Percentiles rank a stretch among this genome's conserved stretches.
Conservation (phyloP, 2,888 invertebrate species). For the Zelleria hepariella region DNA sequence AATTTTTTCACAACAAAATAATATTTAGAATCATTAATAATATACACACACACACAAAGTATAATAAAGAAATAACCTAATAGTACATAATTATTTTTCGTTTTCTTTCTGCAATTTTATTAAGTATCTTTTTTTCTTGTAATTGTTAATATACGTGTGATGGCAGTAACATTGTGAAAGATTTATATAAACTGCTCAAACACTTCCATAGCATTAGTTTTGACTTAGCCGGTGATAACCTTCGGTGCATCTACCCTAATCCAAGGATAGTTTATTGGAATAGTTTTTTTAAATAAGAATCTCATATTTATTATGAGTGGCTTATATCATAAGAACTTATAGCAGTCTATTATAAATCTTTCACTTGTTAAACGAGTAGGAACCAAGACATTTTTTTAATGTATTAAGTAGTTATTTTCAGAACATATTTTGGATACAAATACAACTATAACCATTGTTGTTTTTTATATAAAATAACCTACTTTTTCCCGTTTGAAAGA, state of each 20-base stretch:
- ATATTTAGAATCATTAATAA: not conserved
- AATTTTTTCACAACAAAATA: not conserved
- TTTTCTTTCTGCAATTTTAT: not conserved
- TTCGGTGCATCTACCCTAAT: too few relatives aligned
- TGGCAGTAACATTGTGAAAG: not conserved
- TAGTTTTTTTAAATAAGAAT: slow-evolving; percentile 10
- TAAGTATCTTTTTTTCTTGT: not conserved
- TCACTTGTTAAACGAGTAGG: not conserved
- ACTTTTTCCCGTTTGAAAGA: too few relatives aligned
- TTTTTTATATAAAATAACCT: too few relatives aligned
- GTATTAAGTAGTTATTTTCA: slow-evolving; percentile 10
- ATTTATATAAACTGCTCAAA: not conserved
- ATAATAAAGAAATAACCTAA: not conserved
- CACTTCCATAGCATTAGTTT: not conserved
- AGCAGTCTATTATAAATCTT: not conserved
- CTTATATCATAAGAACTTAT: not conserved
- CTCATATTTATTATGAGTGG: not conserved
- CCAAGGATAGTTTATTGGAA: too few relatives aligned
- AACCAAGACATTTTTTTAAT: slow-evolving; percentile 10
- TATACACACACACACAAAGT: not conserved
- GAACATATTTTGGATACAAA: not conserved
- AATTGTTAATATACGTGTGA: not conserved
- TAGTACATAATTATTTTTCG: not conserved
- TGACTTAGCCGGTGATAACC: too few relatives aligned
- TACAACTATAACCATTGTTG: not conserved